Percentiles rank a stretch among this genome's conserved stretches.
Evolutionary conservation across 2,797 vertebrate genomes (phyloP).

Genomic region (Zalophus californianus): DNA sequence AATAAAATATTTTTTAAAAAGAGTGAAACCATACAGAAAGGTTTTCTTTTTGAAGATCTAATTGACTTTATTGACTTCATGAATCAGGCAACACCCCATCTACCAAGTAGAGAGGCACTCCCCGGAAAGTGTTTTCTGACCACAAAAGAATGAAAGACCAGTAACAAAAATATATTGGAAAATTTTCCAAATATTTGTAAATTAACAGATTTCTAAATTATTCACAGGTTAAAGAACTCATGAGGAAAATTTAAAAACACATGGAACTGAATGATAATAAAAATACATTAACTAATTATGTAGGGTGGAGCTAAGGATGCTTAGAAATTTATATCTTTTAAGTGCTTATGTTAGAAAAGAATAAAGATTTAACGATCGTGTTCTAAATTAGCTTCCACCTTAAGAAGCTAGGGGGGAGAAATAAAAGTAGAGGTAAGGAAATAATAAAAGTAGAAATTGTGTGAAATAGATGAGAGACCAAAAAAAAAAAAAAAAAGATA

Average conservation of each 20-base stretch:
- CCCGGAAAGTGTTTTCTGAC: conserved; percentile 26
- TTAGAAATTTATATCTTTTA: conserved; percentile 31
- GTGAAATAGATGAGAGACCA: not conserved
- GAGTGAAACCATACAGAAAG: not conserved
- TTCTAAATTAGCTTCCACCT: conserved; percentile 18
- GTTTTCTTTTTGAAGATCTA: not conserved
- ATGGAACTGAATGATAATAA: not conserved
- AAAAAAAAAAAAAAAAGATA: not conserved
- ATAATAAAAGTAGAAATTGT: not conserved
- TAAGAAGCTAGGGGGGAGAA: not conserved
- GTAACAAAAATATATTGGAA: not conserved
- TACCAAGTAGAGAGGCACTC: not conserved
- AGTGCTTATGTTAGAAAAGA: conserved; percentile 11
- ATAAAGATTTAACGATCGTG: not conserved
- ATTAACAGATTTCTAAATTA: not conserved
- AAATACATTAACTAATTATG: not conserved
- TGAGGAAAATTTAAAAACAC: not conserved
- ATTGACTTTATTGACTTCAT: not conserved
- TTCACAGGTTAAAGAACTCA: conserved; percentile 38
- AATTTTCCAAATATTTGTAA: not conserved
- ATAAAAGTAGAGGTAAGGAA: not conserved
- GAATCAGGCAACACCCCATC: not conserved
- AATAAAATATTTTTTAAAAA: no score
- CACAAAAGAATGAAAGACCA: not conserved
- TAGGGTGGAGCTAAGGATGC: not conserved